Evolutionary conservation across 2,113 vertebrate genomes (phyloP).

Genomic region (Phaethornis superciliosus): DNA sequence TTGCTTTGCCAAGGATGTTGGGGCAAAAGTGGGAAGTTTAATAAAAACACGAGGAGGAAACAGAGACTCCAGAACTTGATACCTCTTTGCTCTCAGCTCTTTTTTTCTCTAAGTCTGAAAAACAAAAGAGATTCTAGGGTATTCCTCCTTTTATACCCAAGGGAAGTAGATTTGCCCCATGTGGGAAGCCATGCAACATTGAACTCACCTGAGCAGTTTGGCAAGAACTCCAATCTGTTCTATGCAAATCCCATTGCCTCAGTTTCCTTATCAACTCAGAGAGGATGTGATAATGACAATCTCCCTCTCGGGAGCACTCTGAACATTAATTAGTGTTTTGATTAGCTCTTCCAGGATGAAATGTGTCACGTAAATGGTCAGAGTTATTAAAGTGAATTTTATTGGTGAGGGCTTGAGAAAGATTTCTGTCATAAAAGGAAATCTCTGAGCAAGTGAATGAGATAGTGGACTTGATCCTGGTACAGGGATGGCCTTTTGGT

Average conservation of each 20-base stretch:
- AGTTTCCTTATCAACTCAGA: neutral
- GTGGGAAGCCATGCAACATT: neutral
- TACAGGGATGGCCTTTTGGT: neutral
- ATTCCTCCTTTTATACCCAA: neutral
- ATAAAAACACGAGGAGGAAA: neutral
- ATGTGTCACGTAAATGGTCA: neutral
- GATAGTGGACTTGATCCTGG: neutral
- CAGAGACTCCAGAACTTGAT: neutral
- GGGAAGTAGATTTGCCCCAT: neutral
- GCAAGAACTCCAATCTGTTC: neutral
- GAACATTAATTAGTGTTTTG: neutral
- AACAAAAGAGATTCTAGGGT: neutral
- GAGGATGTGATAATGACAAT: neutral
- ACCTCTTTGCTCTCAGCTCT: neutral
- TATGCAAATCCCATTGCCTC: neutral
- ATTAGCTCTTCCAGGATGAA: neutral
- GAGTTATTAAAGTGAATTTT: conserved; percentile 7
- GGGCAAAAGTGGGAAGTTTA: neutral
- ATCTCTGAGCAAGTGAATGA: neutral
- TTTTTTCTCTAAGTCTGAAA: neutral
- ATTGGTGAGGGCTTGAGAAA: neutral
- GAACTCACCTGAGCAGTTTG: neutral
- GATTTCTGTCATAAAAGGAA: neutral
- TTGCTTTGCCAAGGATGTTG: neutral
- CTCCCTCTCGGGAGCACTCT: conserved; percentile 3